Evolutionary conservation across 1,140 invertebrate species (phyloP).

Genomic region (Drosophila pallidifrons): DNA sequence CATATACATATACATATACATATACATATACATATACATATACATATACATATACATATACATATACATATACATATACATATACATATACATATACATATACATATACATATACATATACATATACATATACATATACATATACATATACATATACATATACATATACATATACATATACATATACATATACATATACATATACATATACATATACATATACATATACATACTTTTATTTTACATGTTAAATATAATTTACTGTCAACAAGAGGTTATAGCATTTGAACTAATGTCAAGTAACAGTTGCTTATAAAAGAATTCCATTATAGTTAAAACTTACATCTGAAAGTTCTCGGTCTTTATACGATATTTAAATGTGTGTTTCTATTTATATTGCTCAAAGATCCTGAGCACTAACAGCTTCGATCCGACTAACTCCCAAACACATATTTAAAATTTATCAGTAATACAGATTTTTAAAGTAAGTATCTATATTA

Average conservation of each 20-base stretch:
- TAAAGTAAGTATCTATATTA: conserved; percentile 46
- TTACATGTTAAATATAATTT: conserved; percentile 73
- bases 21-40: too few relatives aligned
- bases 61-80: too few relatives aligned
- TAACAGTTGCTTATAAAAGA: conserved; percentile 82
- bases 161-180: conserved; percentile 21
- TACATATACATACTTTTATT: conserved; percentile 62
- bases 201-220: conserved; percentile 18
- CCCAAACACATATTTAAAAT: conserved; percentile 10
- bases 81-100: conserved; percentile 41
- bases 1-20: too few relatives aligned
- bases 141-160: not conserved
- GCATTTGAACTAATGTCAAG: conserved; percentile 76
- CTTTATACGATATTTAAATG: conserved; percentile 56
- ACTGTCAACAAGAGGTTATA: conserved; percentile 80
- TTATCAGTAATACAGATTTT: conserved; percentile 60
- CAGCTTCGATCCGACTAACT: not conserved
- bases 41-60: too few relatives aligned
- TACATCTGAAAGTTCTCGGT: conserved; percentile 76
- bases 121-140: too few relatives aligned
- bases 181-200: not conserved
- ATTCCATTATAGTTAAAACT: conserved; percentile 78
- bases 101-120: conserved; percentile 36
- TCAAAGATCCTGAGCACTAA: conserved; percentile 25
- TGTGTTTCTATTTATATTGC: conserved; percentile 46